Conservation (phyloP, 2,888 invertebrate genomes). For the Brassicogethes aeneus region DNA sequence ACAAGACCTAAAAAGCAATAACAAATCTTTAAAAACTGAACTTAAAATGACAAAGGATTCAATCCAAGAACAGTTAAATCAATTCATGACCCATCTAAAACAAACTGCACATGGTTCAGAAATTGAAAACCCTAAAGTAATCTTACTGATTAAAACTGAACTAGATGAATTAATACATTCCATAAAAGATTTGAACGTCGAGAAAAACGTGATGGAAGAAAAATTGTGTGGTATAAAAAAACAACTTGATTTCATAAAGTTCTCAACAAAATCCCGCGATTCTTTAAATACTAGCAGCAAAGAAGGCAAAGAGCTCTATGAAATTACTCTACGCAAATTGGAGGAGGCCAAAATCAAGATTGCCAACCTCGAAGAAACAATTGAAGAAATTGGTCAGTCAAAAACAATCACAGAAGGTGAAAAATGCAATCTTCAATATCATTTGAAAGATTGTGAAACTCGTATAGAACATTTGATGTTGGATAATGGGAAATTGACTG, state of each 20-base stretch:
- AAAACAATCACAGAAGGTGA: constrained; percentile 23
- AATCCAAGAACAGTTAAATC: constrained; percentile 17
- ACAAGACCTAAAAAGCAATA: constrained; percentile 4
- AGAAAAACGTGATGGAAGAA: constrained; percentile 16
- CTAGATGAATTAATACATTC: constrained; percentile 15
- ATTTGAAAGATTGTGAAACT: constrained; percentile 15
- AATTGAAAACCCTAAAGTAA: constrained; percentile 6
- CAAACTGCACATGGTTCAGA: constrained; percentile 8
- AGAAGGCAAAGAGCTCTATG: constrained; percentile 7
- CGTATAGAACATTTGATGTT: constrained; percentile 2
- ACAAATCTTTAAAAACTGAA: constrained; percentile 14
- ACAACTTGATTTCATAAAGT: constrained; percentile 7
- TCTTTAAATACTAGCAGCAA: constrained; percentile 14
- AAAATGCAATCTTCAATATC: constrained; percentile 19
- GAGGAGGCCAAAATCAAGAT: constrained; percentile 17
- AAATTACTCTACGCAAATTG: constrained; percentile 11
- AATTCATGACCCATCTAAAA: constrained; percentile 18
- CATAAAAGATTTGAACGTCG: constrained; percentile 9
- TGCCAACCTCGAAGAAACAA: constrained; percentile 16
- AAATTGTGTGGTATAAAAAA: constrained; percentile 16
- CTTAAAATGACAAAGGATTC: constrained; percentile 8
- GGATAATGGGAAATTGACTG: background rate
- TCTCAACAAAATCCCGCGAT: constrained; percentile 10
- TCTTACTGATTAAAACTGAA: constrained; percentile 10
- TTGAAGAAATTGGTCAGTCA: constrained; percentile 20